Base-by-base conservation (phyloP, 2,888 invertebrate species). In the Parapristionchus giblindavisi region DNA sequence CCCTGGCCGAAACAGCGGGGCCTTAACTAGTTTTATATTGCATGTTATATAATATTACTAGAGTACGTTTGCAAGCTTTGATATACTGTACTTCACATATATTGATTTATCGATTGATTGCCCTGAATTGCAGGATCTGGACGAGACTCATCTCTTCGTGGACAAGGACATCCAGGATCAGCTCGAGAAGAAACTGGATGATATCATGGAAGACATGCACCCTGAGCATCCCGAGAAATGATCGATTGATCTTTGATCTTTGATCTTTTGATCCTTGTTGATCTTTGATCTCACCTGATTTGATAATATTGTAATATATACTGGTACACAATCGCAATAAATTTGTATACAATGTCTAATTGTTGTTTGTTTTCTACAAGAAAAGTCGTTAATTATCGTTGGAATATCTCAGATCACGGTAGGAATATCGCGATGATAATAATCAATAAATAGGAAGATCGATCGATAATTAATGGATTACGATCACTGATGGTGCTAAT, bases 81-180 rank as follows among this genome's bases (percentile, higher is more conserved):
- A 17, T 8, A 14, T 43, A 43, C 43, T 43, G 43, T 43, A 43
- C 11, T 43, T 43, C 8, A 43, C 17, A 17, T 14, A 17, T 17
- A 58, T 58, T 58, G 21, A 1, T 14, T 17, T 14, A 61, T 40
- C 5, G 21, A 63, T 40, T 61, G 2, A 29, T 24, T 8, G 14
- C 24, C 32, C 24, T 72, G 32, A 36, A 36, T 76, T 75, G 2
- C 75, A 96, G 91, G 97, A 98, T 89, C 91, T 98, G 82, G 98
- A 98, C 87, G 84, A 82, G 56, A 93, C 93, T 78, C 97, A 98
- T 89, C 89, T 98, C 5, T 97, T 98, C 75, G 95, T 98, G 86
- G 94, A 95, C n/a, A 92, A 93, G 0, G 97, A 98, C 84, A 95
- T 96, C 82, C 91, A 98, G 38, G 94, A 94, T 78, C 92, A 92